Base-by-base conservation (phyloP, 1,140 invertebrate genomes). In the Platorchestia sp. region DNA sequence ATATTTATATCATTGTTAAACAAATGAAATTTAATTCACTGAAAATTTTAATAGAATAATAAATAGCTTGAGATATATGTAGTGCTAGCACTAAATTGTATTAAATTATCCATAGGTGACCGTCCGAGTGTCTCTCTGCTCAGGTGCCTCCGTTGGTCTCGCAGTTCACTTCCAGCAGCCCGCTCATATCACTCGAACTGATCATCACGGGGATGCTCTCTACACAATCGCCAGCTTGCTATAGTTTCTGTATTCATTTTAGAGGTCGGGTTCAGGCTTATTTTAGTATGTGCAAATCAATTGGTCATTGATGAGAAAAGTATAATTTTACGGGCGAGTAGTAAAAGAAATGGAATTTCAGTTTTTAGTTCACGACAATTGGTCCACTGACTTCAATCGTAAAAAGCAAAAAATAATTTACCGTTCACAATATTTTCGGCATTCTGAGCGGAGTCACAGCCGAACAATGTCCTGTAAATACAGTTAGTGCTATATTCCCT, bases 91-190 rank as follows among this genome's bases (percentile, higher is more conserved):
- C 91, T 93, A 45, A 93, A 93, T 93, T 93, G 45, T 45, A 47
- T 45, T 44, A 44, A 93, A 45, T 93, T 93, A 93, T 40, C 45
- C 36, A 44, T 93, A 93, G 91, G 45, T 45, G 43, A 45, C 45
- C 91, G 91, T 93, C 91, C 45, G 91, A 93, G 45, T 45, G 91
- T 93, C 91, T 45, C 91, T 93, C 91, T 93, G 91, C 91, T 93
- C 91, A 93, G 91, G 45, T 93, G 91, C 91, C 91, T 47, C 45
- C 36, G 87, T 44, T 89, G n/a, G 87, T 75, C 59, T 75, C 10
- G 27, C 59, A 75, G 14, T 75, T 14, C 59, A 36, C 14, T 36
- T 3, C 1, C 27, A 75, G 59, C 7, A 75, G 59, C 7, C 14
- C 59, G 19, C 27, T 75, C 59, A 75, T 75, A 75, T 75, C 59